Percentiles rank a stretch among this genome's conserved stretches.
phyloP scores from a whole-genome alignment of 2,113 vertebrate species.

The Entosphenus tridentatus region DNA sequence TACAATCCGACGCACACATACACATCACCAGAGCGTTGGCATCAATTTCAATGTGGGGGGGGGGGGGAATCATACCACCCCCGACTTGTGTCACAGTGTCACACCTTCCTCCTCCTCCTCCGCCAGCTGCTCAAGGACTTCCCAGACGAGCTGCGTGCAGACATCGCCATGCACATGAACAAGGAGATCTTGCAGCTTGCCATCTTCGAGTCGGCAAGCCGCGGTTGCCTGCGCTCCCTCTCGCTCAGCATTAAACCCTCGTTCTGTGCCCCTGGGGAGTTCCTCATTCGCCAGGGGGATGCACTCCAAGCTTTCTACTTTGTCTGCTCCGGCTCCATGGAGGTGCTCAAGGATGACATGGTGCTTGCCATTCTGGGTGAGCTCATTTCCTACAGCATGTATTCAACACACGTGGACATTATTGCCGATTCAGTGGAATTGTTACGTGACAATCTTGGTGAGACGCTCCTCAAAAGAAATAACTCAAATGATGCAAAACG shows the following conservation, averaged over 20 bases:
- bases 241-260: slow-evolving; percentile 36
- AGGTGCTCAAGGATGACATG: slow-evolving; percentile 32
- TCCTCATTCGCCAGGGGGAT: slow-evolving; percentile 32
- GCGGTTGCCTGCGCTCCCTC: slow-evolving; percentile 31
- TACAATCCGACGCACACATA: too few relatives aligned
- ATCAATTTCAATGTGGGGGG: too few relatives aligned
- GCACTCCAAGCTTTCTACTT: slow-evolving; percentile 37
- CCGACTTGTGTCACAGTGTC: too few relatives aligned
- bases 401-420: too few relatives aligned
- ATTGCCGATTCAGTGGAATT: too few relatives aligned
- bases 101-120: not conserved
- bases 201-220: slow-evolving; percentile 32
- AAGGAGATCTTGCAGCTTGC: slow-evolving; percentile 31
- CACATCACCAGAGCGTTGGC: too few relatives aligned
- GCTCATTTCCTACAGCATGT: not conserved
- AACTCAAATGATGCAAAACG: too few relatives aligned
- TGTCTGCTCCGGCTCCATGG: slow-evolving; percentile 34
- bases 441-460: too few relatives aligned
- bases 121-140: slow-evolving; percentile 31
- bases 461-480: too few relatives aligned
- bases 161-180: slow-evolving; percentile 36
- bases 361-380: slow-evolving; percentile 31
- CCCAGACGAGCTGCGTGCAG: slow-evolving; percentile 29
- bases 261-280: slow-evolving; percentile 31
- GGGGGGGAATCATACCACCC: too few relatives aligned